A percentile compares a stretch with the other conserved stretches of the same genome.
These are phyloP conservation scores for Tetragonula carbonaria DNA, from an alignment of 2,888 invertebrate species.

Conservation along the genomic window DNA sequence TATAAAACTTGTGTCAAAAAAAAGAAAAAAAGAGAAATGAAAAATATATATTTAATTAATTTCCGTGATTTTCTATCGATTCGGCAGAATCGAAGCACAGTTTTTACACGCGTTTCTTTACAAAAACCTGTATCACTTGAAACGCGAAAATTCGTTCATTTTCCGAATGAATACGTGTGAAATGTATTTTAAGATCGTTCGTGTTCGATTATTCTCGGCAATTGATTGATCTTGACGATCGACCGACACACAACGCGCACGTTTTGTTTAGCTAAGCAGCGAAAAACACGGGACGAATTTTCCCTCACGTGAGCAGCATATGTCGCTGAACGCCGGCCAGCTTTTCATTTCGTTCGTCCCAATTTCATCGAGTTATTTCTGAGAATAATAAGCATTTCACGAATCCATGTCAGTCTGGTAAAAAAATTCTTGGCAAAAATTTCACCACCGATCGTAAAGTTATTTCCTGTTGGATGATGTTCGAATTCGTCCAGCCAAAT, in stretches of 20 bases:
- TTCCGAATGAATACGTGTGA: too few species aligned
- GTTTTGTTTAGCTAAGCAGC: constrained; percentile 24
- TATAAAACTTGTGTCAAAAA: too few species aligned
- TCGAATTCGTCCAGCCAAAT: constrained; percentile 19
- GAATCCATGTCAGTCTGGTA: constrained; percentile 35
- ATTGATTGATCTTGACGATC: background rate
- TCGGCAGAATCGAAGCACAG: too few species aligned
- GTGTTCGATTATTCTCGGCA: background rate
- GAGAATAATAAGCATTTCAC: constrained; percentile 47
- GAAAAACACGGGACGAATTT: constrained; percentile 38
- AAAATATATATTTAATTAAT: constrained; percentile 2
- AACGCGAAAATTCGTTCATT: background rate
- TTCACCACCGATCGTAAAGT: constrained; percentile 10
- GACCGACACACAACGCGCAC: background rate
- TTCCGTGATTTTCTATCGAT: too few species aligned
- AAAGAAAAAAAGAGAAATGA: too few species aligned
- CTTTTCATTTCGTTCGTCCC: constrained; percentile 62
- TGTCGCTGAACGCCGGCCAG: constrained; percentile 52
- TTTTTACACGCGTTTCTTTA: too few species aligned
- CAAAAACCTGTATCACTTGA: background rate
- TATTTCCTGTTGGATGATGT: constrained; percentile 10
- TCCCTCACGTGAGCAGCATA: constrained; percentile 40
- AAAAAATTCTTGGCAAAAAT: constrained; percentile 57
- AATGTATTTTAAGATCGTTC: background rate
- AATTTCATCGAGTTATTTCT: constrained; percentile 64